phyloP scores from a whole-genome alignment of 2,797 vertebrate genomes.

The Clarias laeviceps region DNA sequence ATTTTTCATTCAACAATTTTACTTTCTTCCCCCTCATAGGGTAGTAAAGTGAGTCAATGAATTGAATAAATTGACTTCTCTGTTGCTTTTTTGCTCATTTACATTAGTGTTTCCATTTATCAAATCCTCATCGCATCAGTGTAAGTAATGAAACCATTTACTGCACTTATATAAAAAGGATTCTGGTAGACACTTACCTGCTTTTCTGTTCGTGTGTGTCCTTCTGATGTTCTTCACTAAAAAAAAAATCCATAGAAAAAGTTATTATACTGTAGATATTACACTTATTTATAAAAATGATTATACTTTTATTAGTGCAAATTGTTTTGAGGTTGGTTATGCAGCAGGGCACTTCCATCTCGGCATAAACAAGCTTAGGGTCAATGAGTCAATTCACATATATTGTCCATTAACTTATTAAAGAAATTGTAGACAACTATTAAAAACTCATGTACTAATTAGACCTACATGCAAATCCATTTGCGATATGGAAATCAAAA shows the following conservation, averaged over 20 bases:
- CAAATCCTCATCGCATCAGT: background rate
- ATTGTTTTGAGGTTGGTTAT: background rate
- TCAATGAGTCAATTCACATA: background rate
- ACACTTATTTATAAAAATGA: background rate
- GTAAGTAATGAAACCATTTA: background rate
- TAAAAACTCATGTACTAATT: background rate
- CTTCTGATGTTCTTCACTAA: slow-evolving; percentile 33
- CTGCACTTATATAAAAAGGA: background rate
- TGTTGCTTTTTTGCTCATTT: background rate
- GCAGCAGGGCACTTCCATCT: background rate
- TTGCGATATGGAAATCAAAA: background rate
- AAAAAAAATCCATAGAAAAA: background rate
- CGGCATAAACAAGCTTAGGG: background rate
- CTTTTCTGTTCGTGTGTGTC: slow-evolving; percentile 5
- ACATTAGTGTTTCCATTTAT: no score
- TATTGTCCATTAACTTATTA: background rate
- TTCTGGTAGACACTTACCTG: slow-evolving; percentile 18
- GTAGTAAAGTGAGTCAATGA: background rate
- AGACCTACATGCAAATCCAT: background rate
- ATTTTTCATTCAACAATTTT: background rate
- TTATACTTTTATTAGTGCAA: background rate
- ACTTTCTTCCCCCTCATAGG: no score
- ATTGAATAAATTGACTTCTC: background rate
- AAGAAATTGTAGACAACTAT: background rate
- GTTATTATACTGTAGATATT: background rate